A percentile compares a stretch with the other conserved stretches of the same genome.
Evolutionary conservation across 2,888 invertebrate species (phyloP).

Genomic region (Drosophila mayaguana): DNA sequence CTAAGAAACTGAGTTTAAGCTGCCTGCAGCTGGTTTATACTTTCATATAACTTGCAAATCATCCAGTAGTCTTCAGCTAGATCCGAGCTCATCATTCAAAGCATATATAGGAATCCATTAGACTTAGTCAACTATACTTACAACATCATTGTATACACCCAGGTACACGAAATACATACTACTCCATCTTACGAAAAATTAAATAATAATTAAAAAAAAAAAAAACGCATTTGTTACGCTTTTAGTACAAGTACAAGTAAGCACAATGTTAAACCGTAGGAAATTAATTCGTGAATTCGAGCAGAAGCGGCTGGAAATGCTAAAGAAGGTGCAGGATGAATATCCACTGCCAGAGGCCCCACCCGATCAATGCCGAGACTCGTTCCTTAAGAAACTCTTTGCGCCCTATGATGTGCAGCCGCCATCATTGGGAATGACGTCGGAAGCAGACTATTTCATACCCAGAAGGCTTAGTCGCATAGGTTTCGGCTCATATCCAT

Average conservation of each 20-base stretch:
- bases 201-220: too few relatives aligned
- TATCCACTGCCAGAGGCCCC: conserved; percentile 22
- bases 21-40: too few relatives aligned
- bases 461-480: not conserved
- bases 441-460: not conserved
- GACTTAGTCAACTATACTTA: too few relatives aligned
- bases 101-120: not conserved
- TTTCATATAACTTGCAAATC: not conserved
- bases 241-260: too few relatives aligned
- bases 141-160: not conserved
- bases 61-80: not conserved
- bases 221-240: not conserved
- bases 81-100: not conserved
- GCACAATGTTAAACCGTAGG: not conserved
- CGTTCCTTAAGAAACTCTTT: conserved; percentile 12
- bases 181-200: not conserved
- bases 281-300: not conserved
- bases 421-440: not conserved
- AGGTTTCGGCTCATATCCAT: not conserved
- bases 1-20: too few relatives aligned
- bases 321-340: not conserved
- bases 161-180: not conserved
- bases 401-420: not conserved
- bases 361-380: conserved; percentile 35
- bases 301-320: not conserved